Conservation (phyloP, 2,797 vertebrate species). For the Nothura maculosa region DNA sequence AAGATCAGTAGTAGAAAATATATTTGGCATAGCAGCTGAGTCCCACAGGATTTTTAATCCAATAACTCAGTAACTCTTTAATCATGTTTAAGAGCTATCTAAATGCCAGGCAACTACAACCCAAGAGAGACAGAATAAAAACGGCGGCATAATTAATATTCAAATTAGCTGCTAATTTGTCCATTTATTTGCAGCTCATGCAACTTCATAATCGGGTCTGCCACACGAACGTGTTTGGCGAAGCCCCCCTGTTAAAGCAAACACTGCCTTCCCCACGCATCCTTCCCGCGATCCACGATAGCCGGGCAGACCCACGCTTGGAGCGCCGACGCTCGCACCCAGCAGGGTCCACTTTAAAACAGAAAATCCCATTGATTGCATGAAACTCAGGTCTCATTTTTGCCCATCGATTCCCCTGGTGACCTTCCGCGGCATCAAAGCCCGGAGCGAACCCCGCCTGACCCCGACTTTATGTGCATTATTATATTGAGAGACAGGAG, state of each 20-base stretch:
- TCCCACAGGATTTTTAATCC: not conserved
- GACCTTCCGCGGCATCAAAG: conserved; percentile 96
- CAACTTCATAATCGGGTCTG: conserved; percentile 43
- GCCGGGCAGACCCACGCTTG: conserved; percentile 88
- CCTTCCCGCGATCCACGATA: conserved; percentile 77
- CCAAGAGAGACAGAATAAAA: conserved; percentile 15
- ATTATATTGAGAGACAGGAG: conserved; percentile 85
- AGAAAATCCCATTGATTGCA: conserved; percentile 91
- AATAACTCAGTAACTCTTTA: not conserved
- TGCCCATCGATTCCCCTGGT: conserved; percentile 91
- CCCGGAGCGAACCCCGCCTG: conserved; percentile 92
- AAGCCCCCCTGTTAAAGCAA: conserved; percentile 55
- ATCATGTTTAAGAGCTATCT: conserved; percentile 24
- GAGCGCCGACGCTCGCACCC: conserved; percentile 87
- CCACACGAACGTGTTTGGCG: conserved; percentile 34
- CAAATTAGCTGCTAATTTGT: conserved; percentile 33
- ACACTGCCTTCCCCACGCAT: conserved; percentile 69
- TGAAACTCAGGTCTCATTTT: conserved; percentile 88
- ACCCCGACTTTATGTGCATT: conserved; percentile 92
- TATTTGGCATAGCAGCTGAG: conserved; percentile 6
- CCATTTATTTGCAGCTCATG: not conserved
- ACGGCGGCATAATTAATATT: conserved; percentile 26
- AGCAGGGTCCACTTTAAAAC: conserved; percentile 92
- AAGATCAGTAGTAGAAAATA: not conserved
- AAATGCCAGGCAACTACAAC: conserved; percentile 26